phyloP scores from a whole-genome alignment of 2,888 invertebrate genomes.

The Ectemnius cavifrons region DNA sequence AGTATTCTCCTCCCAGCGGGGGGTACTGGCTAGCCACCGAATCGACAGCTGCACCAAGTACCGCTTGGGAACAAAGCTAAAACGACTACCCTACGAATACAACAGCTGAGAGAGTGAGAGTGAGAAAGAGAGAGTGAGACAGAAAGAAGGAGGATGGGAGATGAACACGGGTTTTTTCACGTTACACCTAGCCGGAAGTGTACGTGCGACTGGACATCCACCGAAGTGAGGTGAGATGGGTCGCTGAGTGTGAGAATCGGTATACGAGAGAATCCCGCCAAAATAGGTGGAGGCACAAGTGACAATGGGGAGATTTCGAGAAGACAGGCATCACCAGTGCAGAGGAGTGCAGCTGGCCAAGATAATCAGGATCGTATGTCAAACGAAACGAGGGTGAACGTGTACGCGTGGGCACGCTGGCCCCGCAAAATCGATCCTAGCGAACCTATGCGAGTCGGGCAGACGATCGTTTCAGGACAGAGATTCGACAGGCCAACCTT shows the following conservation, averaged over 20 bases:
- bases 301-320: not conserved
- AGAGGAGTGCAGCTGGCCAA: not conserved
- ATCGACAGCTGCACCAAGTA: too few relatives aligned
- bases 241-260: conserved; percentile 12
- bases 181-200: conserved; percentile 9
- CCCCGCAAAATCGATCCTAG: conserved; percentile 49
- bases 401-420: conserved; percentile 51
- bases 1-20: conserved; percentile 17
- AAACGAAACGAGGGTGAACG: conserved; percentile 39
- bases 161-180: not conserved
- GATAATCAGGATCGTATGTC: not conserved
- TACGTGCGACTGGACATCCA: not conserved
- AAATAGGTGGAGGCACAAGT: conserved; percentile 20
- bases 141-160: too few relatives aligned
- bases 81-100: conserved; percentile 14
- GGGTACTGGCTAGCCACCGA: conserved; percentile 12
- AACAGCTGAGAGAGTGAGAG: not conserved
- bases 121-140: too few relatives aligned
- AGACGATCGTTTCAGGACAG: not conserved
- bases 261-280: conserved; percentile 44
- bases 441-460: conserved; percentile 6
- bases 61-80: not conserved
- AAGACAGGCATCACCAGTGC: conserved; percentile 1
- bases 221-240: too few relatives aligned
- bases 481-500: conserved; percentile 13